These are phyloP conservation scores for Characodon lateralis DNA, from an alignment of 2,797 vertebrate species.

Conservation along the genomic window DNA sequence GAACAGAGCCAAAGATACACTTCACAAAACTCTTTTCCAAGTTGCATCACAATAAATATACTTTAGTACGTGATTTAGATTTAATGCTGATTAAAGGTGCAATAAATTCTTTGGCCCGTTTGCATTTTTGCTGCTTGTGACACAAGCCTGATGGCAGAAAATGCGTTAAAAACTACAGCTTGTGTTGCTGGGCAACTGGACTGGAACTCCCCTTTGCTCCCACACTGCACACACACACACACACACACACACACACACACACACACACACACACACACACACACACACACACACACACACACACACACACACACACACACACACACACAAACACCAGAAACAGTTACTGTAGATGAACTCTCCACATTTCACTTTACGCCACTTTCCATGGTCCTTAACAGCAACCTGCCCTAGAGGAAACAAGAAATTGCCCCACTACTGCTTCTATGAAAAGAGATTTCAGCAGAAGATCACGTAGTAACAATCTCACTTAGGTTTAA, in stretches of 20 bases:
- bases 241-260: no score
- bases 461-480: neutral
- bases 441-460: slow-evolving; percentile 11
- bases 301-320: no score
- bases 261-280: no score
- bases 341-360: neutral
- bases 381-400: neutral
- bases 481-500: neutral
- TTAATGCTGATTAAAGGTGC: slow-evolving; percentile 5
- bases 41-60: neutral
- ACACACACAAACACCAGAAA: no score
- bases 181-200: neutral
- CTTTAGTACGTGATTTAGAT: neutral
- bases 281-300: no score
- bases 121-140: slow-evolving; percentile 11
- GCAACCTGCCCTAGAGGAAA: neutral
- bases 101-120: slow-evolving; percentile 14
- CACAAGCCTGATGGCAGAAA: neutral
- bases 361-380: neutral
- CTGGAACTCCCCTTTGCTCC: neutral
- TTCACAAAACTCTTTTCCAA: neutral
- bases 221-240: slow-evolving; percentile 3
- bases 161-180: neutral
- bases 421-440: neutral
- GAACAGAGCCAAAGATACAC: neutral